Percentiles rank a stretch among this genome's conserved stretches.
Conservation (phyloP, 2,797 vertebrate species). For the Adelosebastes latens region DNA sequence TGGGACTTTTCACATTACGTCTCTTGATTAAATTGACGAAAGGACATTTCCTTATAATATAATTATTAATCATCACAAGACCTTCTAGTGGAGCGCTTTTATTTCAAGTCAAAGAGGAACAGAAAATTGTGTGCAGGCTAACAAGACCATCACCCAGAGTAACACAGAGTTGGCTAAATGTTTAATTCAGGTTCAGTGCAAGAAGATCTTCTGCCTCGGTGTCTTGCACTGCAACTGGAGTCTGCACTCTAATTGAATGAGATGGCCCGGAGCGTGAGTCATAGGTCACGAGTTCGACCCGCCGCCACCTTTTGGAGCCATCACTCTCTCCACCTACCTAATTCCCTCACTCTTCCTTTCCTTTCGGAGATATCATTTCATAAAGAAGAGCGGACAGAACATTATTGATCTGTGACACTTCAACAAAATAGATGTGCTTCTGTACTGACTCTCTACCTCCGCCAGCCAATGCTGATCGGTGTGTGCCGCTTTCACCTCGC, state of each 20-base stretch:
- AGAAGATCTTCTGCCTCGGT: constrained; percentile 23
- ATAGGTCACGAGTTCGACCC: constrained; percentile 62
- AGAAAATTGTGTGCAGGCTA: background rate
- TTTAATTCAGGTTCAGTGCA: constrained; percentile 44
- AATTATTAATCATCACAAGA: constrained; percentile 41
- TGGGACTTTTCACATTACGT: constrained; percentile 48
- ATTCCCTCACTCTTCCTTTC: constrained; percentile 34
- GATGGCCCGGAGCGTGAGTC: constrained; percentile 40
- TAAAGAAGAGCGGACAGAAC: constrained; percentile 49
- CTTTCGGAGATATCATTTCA: constrained; percentile 55
- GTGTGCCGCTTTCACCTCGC: constrained; percentile 54
- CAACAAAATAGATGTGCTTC: constrained; percentile 61
- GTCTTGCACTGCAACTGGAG: constrained; percentile 33
- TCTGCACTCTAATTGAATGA: constrained; percentile 60
- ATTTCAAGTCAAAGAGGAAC: constrained; percentile 11
- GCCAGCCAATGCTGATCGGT: constrained; percentile 38
- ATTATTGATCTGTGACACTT: constrained; percentile 63
- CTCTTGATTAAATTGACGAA: constrained; percentile 53
- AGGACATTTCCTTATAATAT: constrained; percentile 35
- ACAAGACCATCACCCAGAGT: background rate
- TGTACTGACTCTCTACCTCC: constrained; percentile 31
- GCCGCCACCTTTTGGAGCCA: constrained; percentile 28
- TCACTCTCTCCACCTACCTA: constrained; percentile 48
- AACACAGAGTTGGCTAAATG: constrained; percentile 24
- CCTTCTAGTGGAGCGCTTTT: constrained; percentile 2